Conservation (phyloP, 2,113 vertebrate genomes). For the Daubentonia madagascariensis region DNA sequence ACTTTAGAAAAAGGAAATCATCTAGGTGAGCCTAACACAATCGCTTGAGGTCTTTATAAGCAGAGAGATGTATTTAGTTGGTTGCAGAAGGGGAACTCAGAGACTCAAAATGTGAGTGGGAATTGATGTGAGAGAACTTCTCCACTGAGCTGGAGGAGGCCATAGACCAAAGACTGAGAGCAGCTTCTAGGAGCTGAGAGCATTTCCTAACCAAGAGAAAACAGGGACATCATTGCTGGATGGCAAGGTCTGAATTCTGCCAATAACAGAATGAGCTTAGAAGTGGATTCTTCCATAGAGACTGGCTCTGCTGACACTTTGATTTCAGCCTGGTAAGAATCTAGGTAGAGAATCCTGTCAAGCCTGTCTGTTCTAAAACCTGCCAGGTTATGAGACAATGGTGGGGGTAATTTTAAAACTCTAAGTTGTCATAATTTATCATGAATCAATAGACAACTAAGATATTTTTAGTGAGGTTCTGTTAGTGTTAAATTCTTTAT, state of each 20-base stretch:
- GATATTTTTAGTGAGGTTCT: neutral
- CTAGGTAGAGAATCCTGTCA: neutral
- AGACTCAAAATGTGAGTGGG: neutral
- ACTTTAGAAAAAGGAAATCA: neutral
- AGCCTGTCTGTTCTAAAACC: neutral
- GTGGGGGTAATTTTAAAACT: neutral
- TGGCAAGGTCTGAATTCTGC: neutral
- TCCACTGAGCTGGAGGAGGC: neutral
- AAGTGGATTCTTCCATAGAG: neutral
- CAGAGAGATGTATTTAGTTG: neutral
- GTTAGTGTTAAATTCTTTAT: neutral
- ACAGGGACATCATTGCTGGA: rapidly evolving
- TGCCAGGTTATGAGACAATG: neutral
- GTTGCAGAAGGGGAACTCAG: neutral
- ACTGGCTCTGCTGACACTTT: neutral
- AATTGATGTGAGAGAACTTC: neutral
- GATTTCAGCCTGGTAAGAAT: neutral
- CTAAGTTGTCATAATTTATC: neutral
- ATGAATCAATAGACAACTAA: neutral
- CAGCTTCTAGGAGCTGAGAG: neutral
- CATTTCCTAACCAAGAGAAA: neutral
- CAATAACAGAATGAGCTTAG: neutral
- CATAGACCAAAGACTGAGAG: neutral
- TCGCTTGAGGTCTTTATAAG: neutral
- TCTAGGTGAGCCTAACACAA: neutral